Evolutionary conservation across 2,797 vertebrate species (phyloP).

Genomic region (Emys orbicularis): DNA sequence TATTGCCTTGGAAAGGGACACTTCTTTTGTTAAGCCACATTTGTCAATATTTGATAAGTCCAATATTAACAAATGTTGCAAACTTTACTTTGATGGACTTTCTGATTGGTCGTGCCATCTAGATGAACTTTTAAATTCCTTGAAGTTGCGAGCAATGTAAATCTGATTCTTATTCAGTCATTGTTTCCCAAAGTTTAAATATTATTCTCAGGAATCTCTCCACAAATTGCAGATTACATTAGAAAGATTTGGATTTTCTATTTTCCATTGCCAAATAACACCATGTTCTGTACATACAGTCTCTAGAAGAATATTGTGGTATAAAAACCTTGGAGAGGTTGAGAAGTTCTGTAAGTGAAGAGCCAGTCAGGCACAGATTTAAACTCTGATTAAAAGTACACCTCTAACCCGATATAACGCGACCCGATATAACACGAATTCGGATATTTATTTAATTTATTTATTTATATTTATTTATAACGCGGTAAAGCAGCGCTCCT

Average conservation of each 20-base stretch:
- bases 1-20: background rate
- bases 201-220: conserved; percentile 12
- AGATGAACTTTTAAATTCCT: background rate
- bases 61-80: background rate
- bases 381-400: background rate
- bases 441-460: too few species aligned
- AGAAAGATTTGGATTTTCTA: conserved; percentile 37
- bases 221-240: background rate
- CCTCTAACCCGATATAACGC: too few species aligned
- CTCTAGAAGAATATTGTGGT: fast-evolving
- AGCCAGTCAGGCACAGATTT: background rate
- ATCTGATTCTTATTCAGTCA: background rate
- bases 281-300: background rate
- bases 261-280: conserved; percentile 20
- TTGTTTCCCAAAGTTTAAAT: conserved; percentile 7
- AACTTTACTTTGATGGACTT: background rate
- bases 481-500: too few species aligned
- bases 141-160: background rate
- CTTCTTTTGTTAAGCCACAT: background rate
- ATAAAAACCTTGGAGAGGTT: background rate
- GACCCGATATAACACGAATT: too few species aligned
- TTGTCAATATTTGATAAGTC: background rate
- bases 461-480: too few species aligned
- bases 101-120: background rate
- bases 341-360: background rate